Base-by-base conservation (phyloP, 2,888 invertebrate species). In the Stictocephala bisonia region DNA sequence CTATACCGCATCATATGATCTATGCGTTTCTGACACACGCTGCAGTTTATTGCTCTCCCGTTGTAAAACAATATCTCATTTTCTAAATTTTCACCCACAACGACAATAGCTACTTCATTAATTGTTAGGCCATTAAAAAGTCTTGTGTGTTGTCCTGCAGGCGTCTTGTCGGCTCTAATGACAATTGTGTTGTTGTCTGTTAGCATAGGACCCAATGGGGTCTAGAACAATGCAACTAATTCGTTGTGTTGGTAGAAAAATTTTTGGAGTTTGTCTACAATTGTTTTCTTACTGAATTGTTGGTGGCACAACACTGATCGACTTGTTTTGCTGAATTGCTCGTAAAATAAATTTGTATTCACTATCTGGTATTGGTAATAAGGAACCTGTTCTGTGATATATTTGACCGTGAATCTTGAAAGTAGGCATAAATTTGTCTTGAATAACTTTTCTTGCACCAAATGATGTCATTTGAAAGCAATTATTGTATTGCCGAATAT, bases 51-150 rank as follows among this genome's bases (percentile, higher is more conserved):
- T 77, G 71, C 77, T 78, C 64, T 81, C 77, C 2, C 80, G 78
- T 77, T 81, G 80, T 35, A 84, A 58, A 3, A 82, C 79, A n/a
- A n/a, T 82, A 78, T 80, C 79, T 53, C 44, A 74, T 50, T 71
- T 48, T 77, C 79, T 22, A 80, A 78, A 44, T 76, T 68, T 71
- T 79, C 75, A 27, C 80, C 80, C 44, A 78, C 80, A 40, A 82
- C 77, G 24, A 80, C 74, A 71, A 80, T 76, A 15, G 79, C 79
- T 40, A 80, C 80, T 77, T 80, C 79, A 73, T 79, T 74, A 75
- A 78, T 76, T 41, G 71, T 75, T 40, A 79, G 80, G 67, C 78
- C 80, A 78, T 81, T 81, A 69, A 80, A 81, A 53, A 79, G 70
- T 41, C 80, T 69, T 74, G 68, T 76, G 73, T 81, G 80, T 76